Evolutionary conservation across 2,888 invertebrate species (phyloP), one percentile per base, ranked within the genome.

Genomic region (Aphidoletes aphidimyza): DNA sequence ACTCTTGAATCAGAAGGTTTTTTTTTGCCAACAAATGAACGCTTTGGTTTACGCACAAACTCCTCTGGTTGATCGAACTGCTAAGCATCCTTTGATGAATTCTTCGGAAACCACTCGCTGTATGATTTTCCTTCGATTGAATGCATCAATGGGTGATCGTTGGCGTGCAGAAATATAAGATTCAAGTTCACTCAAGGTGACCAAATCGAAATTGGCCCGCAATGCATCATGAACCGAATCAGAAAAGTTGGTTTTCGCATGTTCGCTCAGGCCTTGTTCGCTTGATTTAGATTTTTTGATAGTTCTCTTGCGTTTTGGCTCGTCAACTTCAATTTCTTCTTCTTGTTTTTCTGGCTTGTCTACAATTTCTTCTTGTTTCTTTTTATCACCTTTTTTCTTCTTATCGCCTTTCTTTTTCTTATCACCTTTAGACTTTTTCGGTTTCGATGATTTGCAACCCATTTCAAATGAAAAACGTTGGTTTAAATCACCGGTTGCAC

Each of bases 91-190:
- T 6, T 81, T 81, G 2, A n/a, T 0, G 22, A 81, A 81, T n/a
- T 37, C n/a, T n/a, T 81, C 81, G 37, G 37, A 36, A n/a, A 81
- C 22, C 3, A 37, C 37, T n/a, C 14, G 6, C 5, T 30, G 6
- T 26, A 69, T 69, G 22, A 54, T 69, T 69, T 69, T 30, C n/a
- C 30, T 14, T 69, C 69, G 69, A 69, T 69, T 30, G 34, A 30
- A 69, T 30, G 30, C 30, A 34, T 69, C 69, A 14, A 34, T 26
- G 11, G 6, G 2, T 54, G 26, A 26, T 54, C 54, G 54, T 8
- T 3, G 3, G 11, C 22, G n/a, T 11, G n/a, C 26, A 5, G 54
- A n/a, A 8, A 54, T 54, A 26, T 11, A 26, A 8, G 5, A 2
- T 26, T 54, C 54, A 26, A 54, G 3, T 6, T 54, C 54, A 54